A percentile compares a stretch with the other conserved stretches of the same genome.
phyloP scores from a whole-genome alignment of 1,140 invertebrate species.

The Temnothorax nylanderi region DNA sequence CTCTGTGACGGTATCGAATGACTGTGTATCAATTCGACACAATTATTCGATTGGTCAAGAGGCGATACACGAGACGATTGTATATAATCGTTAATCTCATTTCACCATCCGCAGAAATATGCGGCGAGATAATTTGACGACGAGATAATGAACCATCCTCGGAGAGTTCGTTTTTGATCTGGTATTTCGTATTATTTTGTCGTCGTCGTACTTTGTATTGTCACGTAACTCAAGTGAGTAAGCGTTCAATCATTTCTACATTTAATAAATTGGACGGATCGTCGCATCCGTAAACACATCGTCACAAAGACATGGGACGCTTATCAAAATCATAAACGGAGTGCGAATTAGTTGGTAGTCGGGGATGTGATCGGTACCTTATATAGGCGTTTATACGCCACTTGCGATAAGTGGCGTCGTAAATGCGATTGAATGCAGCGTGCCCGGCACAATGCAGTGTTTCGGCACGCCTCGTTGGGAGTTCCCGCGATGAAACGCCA shows the following conservation, averaged over 20 bases:
- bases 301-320: neutral
- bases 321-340: slow-evolving; percentile 48
- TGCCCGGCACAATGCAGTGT: slow-evolving; percentile 42
- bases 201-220: neutral
- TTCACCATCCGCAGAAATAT: neutral
- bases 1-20: neutral
- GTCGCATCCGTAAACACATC: slow-evolving; percentile 4
- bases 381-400: slow-evolving; percentile 39
- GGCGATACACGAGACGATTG: neutral
- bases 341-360: slow-evolving; percentile 41
- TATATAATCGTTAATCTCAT: neutral
- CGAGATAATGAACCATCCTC: neutral
- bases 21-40: neutral
- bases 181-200: neutral
- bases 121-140: slow-evolving; percentile 1
- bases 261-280: slow-evolving; percentile 31
- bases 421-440: slow-evolving; percentile 61
- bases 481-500: slow-evolving; percentile 5
- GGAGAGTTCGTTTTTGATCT: neutral
- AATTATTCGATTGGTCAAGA: neutral
- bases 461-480: slow-evolving; percentile 65
- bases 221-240: neutral
- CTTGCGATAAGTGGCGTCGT: slow-evolving; percentile 63
- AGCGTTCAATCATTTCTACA: neutral
- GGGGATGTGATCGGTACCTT: slow-evolving; percentile 43